These are phyloP conservation scores for Drosophila persimilis DNA, from an alignment of 1,140 invertebrate genomes.

Conservation along the genomic window DNA sequence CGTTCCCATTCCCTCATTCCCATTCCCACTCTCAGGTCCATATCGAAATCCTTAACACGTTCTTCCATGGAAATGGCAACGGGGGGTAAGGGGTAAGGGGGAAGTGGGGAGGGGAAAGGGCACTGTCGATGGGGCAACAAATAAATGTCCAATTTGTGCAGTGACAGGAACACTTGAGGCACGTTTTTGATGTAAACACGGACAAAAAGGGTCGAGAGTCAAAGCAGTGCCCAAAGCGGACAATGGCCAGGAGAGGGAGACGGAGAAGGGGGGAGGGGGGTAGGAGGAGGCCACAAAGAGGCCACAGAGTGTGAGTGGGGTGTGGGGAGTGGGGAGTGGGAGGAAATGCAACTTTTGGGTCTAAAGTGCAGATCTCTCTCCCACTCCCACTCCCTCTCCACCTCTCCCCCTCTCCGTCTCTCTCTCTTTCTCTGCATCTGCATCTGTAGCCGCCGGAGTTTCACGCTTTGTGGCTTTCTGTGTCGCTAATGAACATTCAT, in stretches of 20 bases:
- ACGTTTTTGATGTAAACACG: constrained; percentile 80
- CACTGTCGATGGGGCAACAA: constrained; percentile 59
- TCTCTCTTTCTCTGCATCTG: constrained; percentile 5
- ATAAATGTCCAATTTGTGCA: constrained; percentile 80
- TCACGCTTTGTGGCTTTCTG: constrained; percentile 66
- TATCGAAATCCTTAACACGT: constrained; percentile 75
- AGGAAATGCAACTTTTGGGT: constrained; percentile 43
- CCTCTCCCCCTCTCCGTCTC: neutral
- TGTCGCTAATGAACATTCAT: constrained; percentile 76
- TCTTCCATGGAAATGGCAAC: constrained; percentile 56
- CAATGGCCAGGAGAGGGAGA: constrained; percentile 21
- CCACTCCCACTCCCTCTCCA: no score
- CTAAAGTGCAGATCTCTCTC: constrained; percentile 36
- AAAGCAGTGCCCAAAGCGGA: constrained; percentile 38
- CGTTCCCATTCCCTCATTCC: no score
- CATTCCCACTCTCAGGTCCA: no score
- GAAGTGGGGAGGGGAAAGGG: neutral
- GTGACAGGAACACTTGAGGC: constrained; percentile 79
- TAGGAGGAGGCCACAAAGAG: neutral
- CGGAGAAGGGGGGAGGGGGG: neutral
- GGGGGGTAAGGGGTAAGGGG: no score
- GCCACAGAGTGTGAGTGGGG: no score
- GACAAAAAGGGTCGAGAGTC: constrained; percentile 71
- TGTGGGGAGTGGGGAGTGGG: neutral
- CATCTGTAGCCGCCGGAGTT: constrained; percentile 66